phyloP scores from a whole-genome alignment of 1,140 invertebrate species.

The Frieseomelitta varia region DNA sequence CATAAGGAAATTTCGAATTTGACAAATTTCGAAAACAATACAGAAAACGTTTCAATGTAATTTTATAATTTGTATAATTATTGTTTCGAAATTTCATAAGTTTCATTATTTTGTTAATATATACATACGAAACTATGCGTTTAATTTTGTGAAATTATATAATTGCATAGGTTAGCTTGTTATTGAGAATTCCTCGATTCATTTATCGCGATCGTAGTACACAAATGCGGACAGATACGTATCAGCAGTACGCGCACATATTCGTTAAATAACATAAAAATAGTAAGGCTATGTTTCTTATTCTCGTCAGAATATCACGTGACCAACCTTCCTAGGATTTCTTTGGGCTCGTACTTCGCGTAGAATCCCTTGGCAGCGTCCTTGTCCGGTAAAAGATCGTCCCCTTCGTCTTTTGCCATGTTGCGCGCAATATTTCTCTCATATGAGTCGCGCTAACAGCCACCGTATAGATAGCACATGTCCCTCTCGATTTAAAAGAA shows the following conservation, averaged over 20 bases:
- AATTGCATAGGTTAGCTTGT: constrained; percentile 53
- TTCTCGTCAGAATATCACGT: constrained; percentile 43
- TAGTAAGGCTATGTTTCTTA: constrained; percentile 16
- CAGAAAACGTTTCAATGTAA: no score
- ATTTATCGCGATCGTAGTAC: constrained; percentile 17
- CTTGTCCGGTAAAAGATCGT: constrained; percentile 92
- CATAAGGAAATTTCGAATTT: neutral
- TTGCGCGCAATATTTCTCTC: constrained; percentile 29
- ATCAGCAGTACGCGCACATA: constrained; percentile 8
- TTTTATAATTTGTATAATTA: neutral
- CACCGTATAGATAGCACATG: constrained; percentile 36
- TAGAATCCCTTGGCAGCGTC: constrained; percentile 97
- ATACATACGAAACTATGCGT: neutral
- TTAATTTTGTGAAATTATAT: constrained; percentile 46
- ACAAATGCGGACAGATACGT: constrained; percentile 34
- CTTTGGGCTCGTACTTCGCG: constrained; percentile 98
- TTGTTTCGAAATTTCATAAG: neutral
- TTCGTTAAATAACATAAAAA: constrained; percentile 29
- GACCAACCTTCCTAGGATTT: constrained; percentile 96
- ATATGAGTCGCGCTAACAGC: constrained; percentile 40
- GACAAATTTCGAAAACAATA: neutral
- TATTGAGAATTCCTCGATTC: neutral
- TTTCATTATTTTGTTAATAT: neutral
- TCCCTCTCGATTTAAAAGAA: constrained; percentile 33
- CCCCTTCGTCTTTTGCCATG: constrained; percentile 92